Evolutionary conservation across 2,888 invertebrate genomes (phyloP).

Genomic region (Andrena bucephala): DNA sequence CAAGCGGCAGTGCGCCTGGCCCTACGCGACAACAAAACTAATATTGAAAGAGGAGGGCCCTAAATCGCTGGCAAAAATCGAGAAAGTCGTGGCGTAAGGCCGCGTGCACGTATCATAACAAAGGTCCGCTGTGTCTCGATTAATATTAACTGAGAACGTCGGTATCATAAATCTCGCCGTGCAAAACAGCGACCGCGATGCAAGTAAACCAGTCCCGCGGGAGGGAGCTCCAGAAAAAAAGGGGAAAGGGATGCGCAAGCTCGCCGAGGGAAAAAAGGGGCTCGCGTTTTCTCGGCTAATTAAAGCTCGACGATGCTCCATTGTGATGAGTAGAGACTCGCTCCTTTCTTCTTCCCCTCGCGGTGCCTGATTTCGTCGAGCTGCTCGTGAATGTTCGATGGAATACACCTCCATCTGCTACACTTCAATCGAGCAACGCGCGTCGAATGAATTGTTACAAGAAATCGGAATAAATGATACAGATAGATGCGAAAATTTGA

Average conservation of each 20-base stretch:
- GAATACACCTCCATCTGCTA: too few relatives aligned
- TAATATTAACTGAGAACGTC: slow-evolving; percentile 68
- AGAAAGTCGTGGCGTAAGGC: neutral
- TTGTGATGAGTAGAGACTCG: too few relatives aligned
- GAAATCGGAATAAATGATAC: too few relatives aligned
- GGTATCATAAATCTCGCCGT: slow-evolving; percentile 65
- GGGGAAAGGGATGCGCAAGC: too few relatives aligned
- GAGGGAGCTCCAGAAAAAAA: neutral
- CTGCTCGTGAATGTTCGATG: too few relatives aligned
- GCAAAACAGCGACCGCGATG: slow-evolving; percentile 54
- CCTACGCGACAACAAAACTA: neutral
- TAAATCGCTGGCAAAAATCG: slow-evolving; percentile 44
- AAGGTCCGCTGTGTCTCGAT: slow-evolving; percentile 17
- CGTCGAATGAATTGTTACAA: too few relatives aligned
- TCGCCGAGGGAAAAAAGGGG: too few relatives aligned
- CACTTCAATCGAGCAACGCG: too few relatives aligned
- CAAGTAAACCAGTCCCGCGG: slow-evolving; percentile 34
- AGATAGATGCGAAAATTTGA: too few relatives aligned
- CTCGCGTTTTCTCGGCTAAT: slow-evolving; percentile 21
- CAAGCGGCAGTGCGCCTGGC: slow-evolving; percentile 33
- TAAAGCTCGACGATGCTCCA: slow-evolving; percentile 17
- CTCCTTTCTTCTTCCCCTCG: too few relatives aligned
- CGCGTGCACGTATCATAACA: neutral
- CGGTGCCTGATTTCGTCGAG: too few relatives aligned
- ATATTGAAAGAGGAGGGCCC: neutral